Evolutionary conservation across 2,888 invertebrate species (phyloP).

Genomic region (Drosophila nr. perissopoda): DNA sequence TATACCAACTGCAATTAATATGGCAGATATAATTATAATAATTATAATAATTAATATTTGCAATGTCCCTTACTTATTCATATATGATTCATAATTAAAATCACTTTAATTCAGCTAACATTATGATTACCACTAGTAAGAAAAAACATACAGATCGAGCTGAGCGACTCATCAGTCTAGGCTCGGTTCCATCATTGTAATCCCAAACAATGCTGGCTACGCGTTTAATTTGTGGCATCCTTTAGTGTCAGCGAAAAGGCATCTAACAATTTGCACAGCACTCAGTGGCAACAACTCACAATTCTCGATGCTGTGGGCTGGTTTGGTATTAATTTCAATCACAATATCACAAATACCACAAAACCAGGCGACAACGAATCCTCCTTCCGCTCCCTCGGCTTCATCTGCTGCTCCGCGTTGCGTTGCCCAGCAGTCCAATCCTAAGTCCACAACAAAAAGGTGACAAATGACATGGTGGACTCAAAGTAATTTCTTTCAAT

Average conservation of each 20-base stretch:
- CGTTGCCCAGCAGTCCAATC: not conserved
- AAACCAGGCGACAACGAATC: slow-evolving; percentile 8
- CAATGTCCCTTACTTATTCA: not conserved
- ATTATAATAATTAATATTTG: no score
- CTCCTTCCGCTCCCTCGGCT: not conserved
- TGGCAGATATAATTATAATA: not conserved
- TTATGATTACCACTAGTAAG: not conserved
- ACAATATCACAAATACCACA: slow-evolving; percentile 52
- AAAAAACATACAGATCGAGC: not conserved
- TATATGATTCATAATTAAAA: not conserved
- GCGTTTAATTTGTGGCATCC: slow-evolving; percentile 1
- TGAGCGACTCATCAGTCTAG: slow-evolving; percentile 1
- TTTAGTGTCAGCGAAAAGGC: slow-evolving; percentile 7
- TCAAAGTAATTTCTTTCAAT: slow-evolving; percentile 84
- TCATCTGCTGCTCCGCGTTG: not conserved
- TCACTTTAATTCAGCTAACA: not conserved
- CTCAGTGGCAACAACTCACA: slow-evolving; percentile 8
- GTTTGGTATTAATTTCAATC: slow-evolving; percentile 74
- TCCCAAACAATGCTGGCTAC: slow-evolving; percentile 12
- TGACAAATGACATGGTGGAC: slow-evolving; percentile 81
- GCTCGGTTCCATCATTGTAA: slow-evolving; percentile 13
- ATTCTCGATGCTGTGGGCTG: slow-evolving; percentile 29
- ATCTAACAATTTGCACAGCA: slow-evolving; percentile 35
- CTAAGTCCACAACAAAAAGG: slow-evolving; percentile 72
- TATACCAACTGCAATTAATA: no score